These are phyloP conservation scores for Leptoteleia sp. DNA, from an alignment of 1,140 invertebrate genomes.

Conservation along the genomic window DNA sequence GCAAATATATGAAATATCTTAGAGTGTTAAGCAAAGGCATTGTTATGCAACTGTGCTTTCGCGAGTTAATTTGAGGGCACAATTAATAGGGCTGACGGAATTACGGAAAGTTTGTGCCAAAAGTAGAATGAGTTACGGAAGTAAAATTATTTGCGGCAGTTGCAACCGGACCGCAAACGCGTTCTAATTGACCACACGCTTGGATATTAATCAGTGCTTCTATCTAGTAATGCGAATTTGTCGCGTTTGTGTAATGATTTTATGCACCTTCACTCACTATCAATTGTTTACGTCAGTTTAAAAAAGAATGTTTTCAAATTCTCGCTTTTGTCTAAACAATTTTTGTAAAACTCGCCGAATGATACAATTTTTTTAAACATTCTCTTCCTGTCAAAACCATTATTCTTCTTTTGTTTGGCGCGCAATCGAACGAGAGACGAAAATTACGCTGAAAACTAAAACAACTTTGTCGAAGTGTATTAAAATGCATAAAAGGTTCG, in stretches of 20 bases:
- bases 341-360: background rate
- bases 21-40: slow-evolving; percentile 25
- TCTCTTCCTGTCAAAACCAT: too few relatives aligned
- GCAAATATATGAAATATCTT: too few relatives aligned
- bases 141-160: slow-evolving; percentile 61
- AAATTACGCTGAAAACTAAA: too few relatives aligned
- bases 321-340: background rate
- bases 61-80: slow-evolving; percentile 54
- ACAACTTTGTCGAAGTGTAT: too few relatives aligned
- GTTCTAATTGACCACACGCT: slow-evolving; percentile 57
- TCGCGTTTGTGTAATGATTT: slow-evolving; percentile 40
- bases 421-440: too few relatives aligned
- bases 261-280: slow-evolving; percentile 22
- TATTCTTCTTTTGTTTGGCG: too few relatives aligned
- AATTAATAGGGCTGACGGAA: slow-evolving; percentile 51
- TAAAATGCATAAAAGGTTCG: background rate
- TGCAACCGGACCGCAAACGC: slow-evolving; percentile 45
- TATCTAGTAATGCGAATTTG: slow-evolving; percentile 46
- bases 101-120: slow-evolving; percentile 50
- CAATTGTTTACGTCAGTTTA: background rate
- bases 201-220: slow-evolving; percentile 57
- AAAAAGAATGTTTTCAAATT: background rate
- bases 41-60: slow-evolving; percentile 14
- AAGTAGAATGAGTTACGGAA: slow-evolving; percentile 42
- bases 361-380: too few relatives aligned